A percentile compares a stretch with the other conserved stretches of the same genome.
phyloP scores from a whole-genome alignment of 2,113 vertebrate genomes.

The Limnothrissa miodon region DNA sequence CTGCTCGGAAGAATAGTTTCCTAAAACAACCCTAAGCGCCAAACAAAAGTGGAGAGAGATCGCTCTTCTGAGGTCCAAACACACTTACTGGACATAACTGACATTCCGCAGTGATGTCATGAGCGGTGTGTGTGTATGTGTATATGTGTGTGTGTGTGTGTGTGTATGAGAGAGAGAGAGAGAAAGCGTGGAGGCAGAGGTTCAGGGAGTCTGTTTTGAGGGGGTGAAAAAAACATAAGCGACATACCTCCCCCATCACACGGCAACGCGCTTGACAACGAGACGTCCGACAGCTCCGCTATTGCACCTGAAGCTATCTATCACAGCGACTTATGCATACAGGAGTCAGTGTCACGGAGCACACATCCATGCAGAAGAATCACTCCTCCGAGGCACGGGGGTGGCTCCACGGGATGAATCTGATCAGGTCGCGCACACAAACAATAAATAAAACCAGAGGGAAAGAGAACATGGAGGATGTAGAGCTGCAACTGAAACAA shows the following conservation, averaged over 20 bases:
- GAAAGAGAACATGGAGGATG: neutral
- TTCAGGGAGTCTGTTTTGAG: slow-evolving; percentile 68
- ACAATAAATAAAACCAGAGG: neutral
- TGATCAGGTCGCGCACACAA: neutral
- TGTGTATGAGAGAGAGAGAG: slow-evolving; percentile 32
- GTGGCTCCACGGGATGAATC: neutral
- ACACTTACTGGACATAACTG: slow-evolving; percentile 19
- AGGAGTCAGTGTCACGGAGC: slow-evolving; percentile 65
- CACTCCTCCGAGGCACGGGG: neutral
- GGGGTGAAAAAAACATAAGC: slow-evolving; percentile 60
- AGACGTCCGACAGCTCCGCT: slow-evolving; percentile 64
- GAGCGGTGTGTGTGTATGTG: slow-evolving; percentile 44
- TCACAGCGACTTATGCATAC: slow-evolving; percentile 63
- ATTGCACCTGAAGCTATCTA: slow-evolving; percentile 72
- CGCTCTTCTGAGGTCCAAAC: neutral
- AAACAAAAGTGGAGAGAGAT: slow-evolving; percentile 5
- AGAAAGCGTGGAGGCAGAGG: slow-evolving; percentile 61
- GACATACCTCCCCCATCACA: slow-evolving; percentile 55
- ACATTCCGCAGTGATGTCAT: slow-evolving; percentile 50
- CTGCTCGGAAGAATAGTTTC: slow-evolving; percentile 17
- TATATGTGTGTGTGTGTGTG: neutral
- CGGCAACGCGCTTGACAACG: slow-evolving; percentile 63
- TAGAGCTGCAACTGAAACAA: neutral
- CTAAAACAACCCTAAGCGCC: slow-evolving; percentile 17
- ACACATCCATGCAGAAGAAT: neutral